A percentile compares a stretch with the other conserved stretches of the same genome.
These are phyloP conservation scores for Rhynchomys soricoides DNA, from an alignment of 2,113 vertebrate species.

Conservation along the genomic window DNA sequence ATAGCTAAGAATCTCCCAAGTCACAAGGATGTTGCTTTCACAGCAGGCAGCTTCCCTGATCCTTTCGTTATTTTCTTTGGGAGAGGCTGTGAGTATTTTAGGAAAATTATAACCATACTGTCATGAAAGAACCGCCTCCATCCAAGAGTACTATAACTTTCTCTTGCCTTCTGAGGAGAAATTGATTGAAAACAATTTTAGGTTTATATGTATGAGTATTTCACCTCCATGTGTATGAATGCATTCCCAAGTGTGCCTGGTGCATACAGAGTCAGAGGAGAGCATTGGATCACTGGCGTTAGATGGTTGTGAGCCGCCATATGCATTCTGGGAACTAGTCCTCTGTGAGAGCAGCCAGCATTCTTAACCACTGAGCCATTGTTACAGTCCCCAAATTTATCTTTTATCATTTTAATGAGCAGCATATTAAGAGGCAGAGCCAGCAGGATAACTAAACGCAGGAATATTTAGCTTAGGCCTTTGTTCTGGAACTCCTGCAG, in stretches of 20 bases:
- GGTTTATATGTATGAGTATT: not conserved
- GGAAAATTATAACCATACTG: not conserved
- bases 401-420: not conserved
- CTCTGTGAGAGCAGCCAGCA: not conserved
- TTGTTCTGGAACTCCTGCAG: not conserved
- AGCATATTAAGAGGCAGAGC: not conserved
- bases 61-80: not conserved
- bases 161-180: not conserved
- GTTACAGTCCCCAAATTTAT: not conserved
- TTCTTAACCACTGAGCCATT: not conserved
- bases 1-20: not conserved
- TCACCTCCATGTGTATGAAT: not conserved
- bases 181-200: not conserved
- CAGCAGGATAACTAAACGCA: not conserved
- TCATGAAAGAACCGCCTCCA: not conserved
- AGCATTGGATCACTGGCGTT: not conserved
- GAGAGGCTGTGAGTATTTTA: not conserved
- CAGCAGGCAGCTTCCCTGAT: not conserved
- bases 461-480: not conserved
- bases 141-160: not conserved
- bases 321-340: not conserved
- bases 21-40: not conserved
- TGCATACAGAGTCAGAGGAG: not conserved
- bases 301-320: not conserved
- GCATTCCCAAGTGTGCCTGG: not conserved